Conservation (phyloP, 2,113 vertebrate genomes). For the Dipodomys ordii region DNA sequence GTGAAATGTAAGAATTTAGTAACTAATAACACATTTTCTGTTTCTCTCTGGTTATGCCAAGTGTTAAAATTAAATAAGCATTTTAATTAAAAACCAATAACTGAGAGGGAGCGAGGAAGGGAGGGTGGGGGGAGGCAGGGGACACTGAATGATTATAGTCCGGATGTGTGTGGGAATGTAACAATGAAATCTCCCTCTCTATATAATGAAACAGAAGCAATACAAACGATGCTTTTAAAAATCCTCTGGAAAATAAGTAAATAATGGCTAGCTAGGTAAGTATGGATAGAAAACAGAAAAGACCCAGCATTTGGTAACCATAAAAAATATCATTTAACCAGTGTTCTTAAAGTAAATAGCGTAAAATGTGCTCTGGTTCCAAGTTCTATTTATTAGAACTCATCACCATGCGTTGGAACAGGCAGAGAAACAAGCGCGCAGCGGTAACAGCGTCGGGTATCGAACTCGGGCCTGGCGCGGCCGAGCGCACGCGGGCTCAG, state of each 20-base stretch:
- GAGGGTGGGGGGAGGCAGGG: too few relatives aligned
- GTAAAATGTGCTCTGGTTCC: neutral
- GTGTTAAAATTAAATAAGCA: slow-evolving; percentile 29
- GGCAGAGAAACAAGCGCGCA: neutral
- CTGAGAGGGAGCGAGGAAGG: neutral
- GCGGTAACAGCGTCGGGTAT: neutral
- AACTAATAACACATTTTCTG: neutral
- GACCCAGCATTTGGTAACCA: neutral
- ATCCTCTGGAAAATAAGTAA: too few relatives aligned
- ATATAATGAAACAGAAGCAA: too few relatives aligned
- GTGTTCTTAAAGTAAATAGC: neutral
- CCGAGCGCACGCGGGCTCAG: neutral
- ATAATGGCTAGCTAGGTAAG: neutral
- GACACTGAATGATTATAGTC: too few relatives aligned
- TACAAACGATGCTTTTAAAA: too few relatives aligned
- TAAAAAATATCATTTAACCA: neutral
- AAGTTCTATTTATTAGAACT: slow-evolving; percentile 29
- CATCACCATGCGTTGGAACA: neutral
- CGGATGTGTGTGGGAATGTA: too few relatives aligned
- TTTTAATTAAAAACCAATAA: slow-evolving; percentile 27
- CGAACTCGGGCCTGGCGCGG: neutral
- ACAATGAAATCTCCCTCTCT: too few relatives aligned
- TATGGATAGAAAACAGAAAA: slow-evolving; percentile 11
- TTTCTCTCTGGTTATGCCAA: neutral
- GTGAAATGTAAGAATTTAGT: neutral